phyloP scores from a whole-genome alignment of 1,140 invertebrate genomes.

The Drosophila oshimai region DNA sequence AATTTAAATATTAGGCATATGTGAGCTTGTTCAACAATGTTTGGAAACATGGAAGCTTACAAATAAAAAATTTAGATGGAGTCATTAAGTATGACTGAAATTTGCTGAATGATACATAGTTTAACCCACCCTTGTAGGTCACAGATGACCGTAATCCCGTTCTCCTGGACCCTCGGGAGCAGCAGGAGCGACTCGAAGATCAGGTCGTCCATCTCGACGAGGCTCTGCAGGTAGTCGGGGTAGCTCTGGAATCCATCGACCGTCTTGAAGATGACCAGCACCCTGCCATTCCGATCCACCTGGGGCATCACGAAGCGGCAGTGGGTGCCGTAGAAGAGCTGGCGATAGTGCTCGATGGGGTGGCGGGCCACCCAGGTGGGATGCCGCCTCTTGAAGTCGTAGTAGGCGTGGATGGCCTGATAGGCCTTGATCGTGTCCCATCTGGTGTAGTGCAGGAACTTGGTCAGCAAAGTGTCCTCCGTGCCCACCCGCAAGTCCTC shows the following conservation, averaged over 20 bases:
- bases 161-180: conserved; percentile 63
- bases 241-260: conserved; percentile 71
- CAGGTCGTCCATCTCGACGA: conserved; percentile 78
- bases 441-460: conserved; percentile 59
- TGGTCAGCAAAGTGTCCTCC: conserved; percentile 68
- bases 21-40: too few relatives aligned
- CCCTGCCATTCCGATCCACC: conserved; percentile 65
- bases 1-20: too few relatives aligned
- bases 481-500: conserved; percentile 59
- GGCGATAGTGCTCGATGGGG: conserved; percentile 54
- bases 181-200: conserved; percentile 74
- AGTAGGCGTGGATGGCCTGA: conserved; percentile 67
- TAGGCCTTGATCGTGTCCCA: conserved; percentile 70
- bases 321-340: conserved; percentile 55
- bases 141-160: conserved; percentile 75
- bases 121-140: conserved; percentile 65
- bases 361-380: conserved; percentile 74
- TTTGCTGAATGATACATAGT: too few relatives aligned
- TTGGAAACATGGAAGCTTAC: too few relatives aligned
- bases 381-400: conserved; percentile 69
- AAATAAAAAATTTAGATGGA: too few relatives aligned
- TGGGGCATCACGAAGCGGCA: conserved; percentile 72
- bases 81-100: too few relatives aligned
- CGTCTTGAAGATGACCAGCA: conserved; percentile 69
- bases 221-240: conserved; percentile 66